Percentiles rank a stretch among this genome's conserved stretches.
Evolutionary conservation across 2,113 vertebrate genomes (phyloP).

Genomic region (Poecilia latipinna): DNA sequence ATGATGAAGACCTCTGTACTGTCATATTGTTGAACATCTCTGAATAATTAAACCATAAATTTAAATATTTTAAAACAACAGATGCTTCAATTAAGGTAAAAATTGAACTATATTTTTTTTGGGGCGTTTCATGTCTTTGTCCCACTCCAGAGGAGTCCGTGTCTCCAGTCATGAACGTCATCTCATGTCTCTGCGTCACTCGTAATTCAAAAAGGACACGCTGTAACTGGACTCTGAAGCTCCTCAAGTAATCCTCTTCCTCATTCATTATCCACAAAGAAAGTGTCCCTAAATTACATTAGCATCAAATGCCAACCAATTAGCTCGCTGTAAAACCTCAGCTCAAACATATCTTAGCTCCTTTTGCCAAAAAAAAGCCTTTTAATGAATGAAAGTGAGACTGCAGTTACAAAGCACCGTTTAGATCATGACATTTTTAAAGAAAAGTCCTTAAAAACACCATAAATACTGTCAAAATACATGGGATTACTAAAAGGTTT

Average conservation of each 20-base stretch:
- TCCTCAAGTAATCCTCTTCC: constrained; percentile 14
- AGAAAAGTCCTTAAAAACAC: neutral
- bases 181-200: neutral
- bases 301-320: constrained; percentile 67
- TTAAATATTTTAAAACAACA: no score
- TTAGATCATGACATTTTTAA: neutral
- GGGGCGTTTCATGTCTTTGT: no score
- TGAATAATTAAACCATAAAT: no score
- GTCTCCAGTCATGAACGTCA: no score
- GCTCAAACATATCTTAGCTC: neutral
- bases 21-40: no score
- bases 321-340: constrained; percentile 20
- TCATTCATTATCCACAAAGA: constrained; percentile 48
- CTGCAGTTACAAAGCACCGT: neutral
- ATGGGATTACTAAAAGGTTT: neutral
- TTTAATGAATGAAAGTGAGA: neutral
- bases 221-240: neutral
- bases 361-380: constrained; percentile 6
- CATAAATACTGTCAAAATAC: neutral
- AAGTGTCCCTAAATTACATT: constrained; percentile 67
- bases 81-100: no score
- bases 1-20: no score
- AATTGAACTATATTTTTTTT: no score
- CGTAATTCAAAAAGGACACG: neutral
- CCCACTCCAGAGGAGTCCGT: no score